These are phyloP conservation scores for Thamnophis sirtalis DNA, from an alignment of 2,113 vertebrate genomes.

Conservation along the genomic window DNA sequence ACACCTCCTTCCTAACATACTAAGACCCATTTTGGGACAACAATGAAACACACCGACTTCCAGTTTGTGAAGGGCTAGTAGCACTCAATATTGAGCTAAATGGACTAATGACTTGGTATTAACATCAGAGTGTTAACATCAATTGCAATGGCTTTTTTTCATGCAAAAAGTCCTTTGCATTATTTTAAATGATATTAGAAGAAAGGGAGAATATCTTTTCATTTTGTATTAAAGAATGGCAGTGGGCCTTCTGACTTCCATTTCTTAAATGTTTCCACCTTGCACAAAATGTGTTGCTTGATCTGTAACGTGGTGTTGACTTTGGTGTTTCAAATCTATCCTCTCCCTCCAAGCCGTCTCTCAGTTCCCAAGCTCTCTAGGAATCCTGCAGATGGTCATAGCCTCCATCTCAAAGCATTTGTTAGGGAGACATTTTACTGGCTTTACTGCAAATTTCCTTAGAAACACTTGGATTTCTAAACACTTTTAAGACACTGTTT, in stretches of 20 bases:
- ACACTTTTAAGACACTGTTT: constrained; percentile 11
- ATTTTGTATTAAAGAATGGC: not conserved
- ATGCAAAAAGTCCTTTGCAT: not conserved
- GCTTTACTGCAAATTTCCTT: constrained; percentile 25
- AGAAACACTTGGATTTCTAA: constrained; percentile 31
- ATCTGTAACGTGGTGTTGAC: not conserved
- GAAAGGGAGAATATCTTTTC: not conserved
- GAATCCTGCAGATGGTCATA: not conserved
- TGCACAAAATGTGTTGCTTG: not conserved
- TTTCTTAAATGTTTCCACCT: not conserved
- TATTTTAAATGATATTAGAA: not conserved
- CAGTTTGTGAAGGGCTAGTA: not conserved
- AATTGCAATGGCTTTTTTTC: not conserved
- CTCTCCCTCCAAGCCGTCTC: not conserved
- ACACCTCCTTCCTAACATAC: not conserved
- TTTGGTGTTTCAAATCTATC: not conserved
- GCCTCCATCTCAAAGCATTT: not conserved
- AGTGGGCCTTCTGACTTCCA: not conserved
- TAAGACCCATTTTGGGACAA: not conserved
- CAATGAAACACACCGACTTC: not conserved
- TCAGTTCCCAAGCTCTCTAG: not conserved
- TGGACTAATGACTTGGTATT: not conserved
- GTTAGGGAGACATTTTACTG: not conserved
- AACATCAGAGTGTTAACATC: not conserved
- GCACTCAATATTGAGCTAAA: not conserved